These are phyloP conservation scores for Manduca sexta DNA, from an alignment of 1,140 invertebrate species.

Conservation along the genomic window DNA sequence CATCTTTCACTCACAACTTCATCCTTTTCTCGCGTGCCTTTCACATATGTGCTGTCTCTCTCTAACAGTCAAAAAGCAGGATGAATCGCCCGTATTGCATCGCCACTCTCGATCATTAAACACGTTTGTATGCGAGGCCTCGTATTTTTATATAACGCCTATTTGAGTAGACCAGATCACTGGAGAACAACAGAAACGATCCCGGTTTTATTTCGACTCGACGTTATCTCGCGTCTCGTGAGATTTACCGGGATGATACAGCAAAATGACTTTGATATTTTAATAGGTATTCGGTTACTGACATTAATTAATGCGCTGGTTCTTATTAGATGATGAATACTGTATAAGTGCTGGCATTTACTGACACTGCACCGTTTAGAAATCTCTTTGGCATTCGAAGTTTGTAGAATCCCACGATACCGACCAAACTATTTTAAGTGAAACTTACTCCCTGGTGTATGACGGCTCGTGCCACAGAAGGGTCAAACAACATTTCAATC, in stretches of 20 bases:
- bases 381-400: too few relatives aligned
- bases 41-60: slow-evolving; percentile 26
- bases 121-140: slow-evolving; percentile 67
- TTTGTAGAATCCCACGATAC: too few relatives aligned
- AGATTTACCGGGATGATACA: slow-evolving; percentile 33
- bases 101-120: slow-evolving; percentile 56
- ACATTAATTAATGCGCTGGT: neutral
- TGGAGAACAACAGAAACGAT: slow-evolving; percentile 36
- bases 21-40: slow-evolving; percentile 27
- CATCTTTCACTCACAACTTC: slow-evolving; percentile 58
- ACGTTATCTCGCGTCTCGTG: slow-evolving; percentile 19
- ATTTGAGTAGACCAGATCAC: slow-evolving; percentile 21
- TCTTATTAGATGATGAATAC: neutral
- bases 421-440: too few relatives aligned
- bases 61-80: slow-evolving; percentile 39
- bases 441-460: too few relatives aligned
- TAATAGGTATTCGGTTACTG: neutral
- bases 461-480: too few relatives aligned
- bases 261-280: slow-evolving; percentile 23
- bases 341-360: too few relatives aligned
- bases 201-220: slow-evolving; percentile 32
- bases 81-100: slow-evolving; percentile 36
- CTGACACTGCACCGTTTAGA: too few relatives aligned
- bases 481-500: too few relatives aligned
- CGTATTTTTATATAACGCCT: slow-evolving; percentile 49